Evolutionary conservation across 1,140 invertebrate species (phyloP).

Genomic region (Neodiprion pinetum): DNA sequence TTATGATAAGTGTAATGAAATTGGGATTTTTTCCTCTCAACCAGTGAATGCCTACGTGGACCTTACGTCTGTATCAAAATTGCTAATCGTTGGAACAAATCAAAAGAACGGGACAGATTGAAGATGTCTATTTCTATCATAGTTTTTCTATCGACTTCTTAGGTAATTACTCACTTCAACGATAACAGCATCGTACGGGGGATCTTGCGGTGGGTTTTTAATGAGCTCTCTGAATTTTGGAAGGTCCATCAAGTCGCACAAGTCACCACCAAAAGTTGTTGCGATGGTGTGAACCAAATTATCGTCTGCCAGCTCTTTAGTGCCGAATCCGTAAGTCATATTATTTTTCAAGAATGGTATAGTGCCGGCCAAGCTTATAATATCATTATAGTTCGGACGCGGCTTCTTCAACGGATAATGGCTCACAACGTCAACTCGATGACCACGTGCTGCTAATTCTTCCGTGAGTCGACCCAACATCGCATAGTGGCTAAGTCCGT

Average conservation of each 20-base stretch:
- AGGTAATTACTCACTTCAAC: conserved; percentile 33
- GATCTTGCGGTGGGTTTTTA: conserved; percentile 41
- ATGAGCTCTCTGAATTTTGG: conserved; percentile 37
- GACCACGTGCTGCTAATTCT: conserved; percentile 51
- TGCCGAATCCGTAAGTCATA: not conserved
- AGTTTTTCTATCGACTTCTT: too few relatives aligned
- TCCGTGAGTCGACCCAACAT: conserved; percentile 49
- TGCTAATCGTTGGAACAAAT: too few relatives aligned
- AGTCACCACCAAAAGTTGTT: not conserved
- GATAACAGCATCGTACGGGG: conserved; percentile 43
- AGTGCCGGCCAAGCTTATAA: conserved; percentile 20
- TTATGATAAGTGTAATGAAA: too few relatives aligned
- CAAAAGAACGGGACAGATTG: too few relatives aligned
- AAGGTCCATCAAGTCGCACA: conserved; percentile 31
- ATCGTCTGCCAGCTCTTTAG: conserved; percentile 27
- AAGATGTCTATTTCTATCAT: too few relatives aligned
- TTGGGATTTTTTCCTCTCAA: too few relatives aligned
- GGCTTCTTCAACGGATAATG: conserved; percentile 50
- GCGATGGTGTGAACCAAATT: conserved; percentile 32
- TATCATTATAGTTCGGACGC: conserved; percentile 47
- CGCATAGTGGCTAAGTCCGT: conserved; percentile 53
- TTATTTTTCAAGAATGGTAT: conserved; percentile 26
- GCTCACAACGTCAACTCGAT: conserved; percentile 55
- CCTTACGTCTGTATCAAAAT: conserved; percentile 33
- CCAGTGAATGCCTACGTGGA: conserved; percentile 55